Evolutionary conservation across 2,113 vertebrate genomes (phyloP), one percentile per base, ranked within the genome.

Genomic region (Lepidothrix coronata): DNA sequence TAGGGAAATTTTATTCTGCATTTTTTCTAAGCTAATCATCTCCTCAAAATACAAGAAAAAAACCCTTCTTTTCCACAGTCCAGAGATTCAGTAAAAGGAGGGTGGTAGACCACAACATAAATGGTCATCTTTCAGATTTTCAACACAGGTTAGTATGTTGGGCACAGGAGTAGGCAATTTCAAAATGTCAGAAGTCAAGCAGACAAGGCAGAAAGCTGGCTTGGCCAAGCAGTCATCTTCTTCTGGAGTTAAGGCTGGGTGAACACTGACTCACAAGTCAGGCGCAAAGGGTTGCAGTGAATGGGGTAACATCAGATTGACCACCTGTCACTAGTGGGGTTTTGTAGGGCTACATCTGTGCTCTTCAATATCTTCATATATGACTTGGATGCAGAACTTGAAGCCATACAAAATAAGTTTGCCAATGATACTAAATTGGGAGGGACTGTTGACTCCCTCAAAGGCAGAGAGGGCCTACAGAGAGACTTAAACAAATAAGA

Each of bases 11-110:
- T 72, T 13, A 41, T 63, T 44, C 13, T 57, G 5, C 33, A 19
- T 39, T 59, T 88, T 90, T 52, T 31, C 48, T 61, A 61, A 61
- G 16, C 1, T 25, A 71, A 54, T 25, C 3, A 49, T 2, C 3
- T 48, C 9, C 24, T 75, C 18, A 61, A 91, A 88, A 85, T 16
- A 30, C 20, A 88, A 46, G 39, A 14, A 15, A 70, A 54, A 22
- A 2, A 0, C 0, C 1, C 1, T 1, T 12, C 2, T 79, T 76
- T 85, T 46, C 25, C 6, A 30, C 19, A 68, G 4, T 55, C 15
- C 8, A 9, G 7, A 39, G 4, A 73, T 37, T 30, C 8, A 55
- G 20, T 28, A 46, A 86, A 77, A 73, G 33, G 10, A 52, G 3
- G 8, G 3, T 39, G 14, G 3, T 68, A 66, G 13, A 30, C 19